Percentiles rank a stretch among this genome's conserved stretches.
Evolutionary conservation across 2,797 vertebrate species (phyloP).

Genomic region (Anomalospiza imberbis): DNA sequence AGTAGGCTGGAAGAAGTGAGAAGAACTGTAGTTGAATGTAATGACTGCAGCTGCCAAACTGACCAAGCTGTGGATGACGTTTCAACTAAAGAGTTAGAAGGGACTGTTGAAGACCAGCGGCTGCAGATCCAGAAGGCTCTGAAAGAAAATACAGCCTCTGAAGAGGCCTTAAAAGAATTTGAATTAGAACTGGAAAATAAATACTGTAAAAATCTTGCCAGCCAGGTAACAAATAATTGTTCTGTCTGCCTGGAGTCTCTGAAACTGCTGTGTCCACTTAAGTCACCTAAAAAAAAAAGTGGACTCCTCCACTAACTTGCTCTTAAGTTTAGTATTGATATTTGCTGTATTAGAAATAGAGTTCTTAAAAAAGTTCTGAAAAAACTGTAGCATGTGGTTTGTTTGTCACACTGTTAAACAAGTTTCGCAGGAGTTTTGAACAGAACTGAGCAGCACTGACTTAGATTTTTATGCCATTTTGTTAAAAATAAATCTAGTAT

Average conservation of each 20-base stretch:
- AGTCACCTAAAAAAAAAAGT: background rate
- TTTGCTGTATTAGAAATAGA: background rate
- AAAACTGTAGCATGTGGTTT: background rate
- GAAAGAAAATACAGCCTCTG: slow-evolving; percentile 70
- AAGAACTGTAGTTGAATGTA: slow-evolving; percentile 50
- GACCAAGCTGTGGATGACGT: slow-evolving; percentile 51
- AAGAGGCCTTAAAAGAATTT: slow-evolving; percentile 71
- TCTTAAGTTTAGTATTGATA: background rate
- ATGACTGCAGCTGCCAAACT: slow-evolving; percentile 78
- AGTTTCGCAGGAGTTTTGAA: background rate
- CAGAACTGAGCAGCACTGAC: background rate
- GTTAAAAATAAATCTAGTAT: background rate
- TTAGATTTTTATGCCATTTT: background rate
- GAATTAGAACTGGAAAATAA: slow-evolving; percentile 78
- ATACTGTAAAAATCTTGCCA: slow-evolving; percentile 77
- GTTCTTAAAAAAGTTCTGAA: background rate
- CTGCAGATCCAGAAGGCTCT: slow-evolving; percentile 71
- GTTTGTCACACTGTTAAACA: background rate
- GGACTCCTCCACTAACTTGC: background rate
- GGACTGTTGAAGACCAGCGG: slow-evolving; percentile 71
- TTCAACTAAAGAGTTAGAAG: slow-evolving; percentile 68
- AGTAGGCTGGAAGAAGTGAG: slow-evolving; percentile 73
- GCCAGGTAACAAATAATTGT: slow-evolving; percentile 68
- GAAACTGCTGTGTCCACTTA: background rate
- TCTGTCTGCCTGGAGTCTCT: background rate